A percentile compares a stretch with the other conserved stretches of the same genome.
Conservation (phyloP, 2,113 vertebrate genomes). For the Ceyx melanurus region DNA sequence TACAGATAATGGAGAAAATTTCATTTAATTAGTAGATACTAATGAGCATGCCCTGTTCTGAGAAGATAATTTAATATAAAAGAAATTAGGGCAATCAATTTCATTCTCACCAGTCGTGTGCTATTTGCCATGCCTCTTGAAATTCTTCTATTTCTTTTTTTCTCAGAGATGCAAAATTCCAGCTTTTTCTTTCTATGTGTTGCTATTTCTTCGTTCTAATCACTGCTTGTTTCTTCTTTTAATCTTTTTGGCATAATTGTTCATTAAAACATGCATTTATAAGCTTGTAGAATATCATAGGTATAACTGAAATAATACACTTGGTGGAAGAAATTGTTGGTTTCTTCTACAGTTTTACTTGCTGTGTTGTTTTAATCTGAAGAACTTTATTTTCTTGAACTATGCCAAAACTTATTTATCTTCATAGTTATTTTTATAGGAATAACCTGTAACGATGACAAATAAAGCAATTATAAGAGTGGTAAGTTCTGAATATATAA, state of each 20-base stretch:
- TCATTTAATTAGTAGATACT: background rate
- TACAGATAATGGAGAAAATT: background rate
- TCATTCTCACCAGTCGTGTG: background rate
- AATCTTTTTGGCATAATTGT: background rate
- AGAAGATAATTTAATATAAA: background rate
- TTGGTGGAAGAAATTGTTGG: background rate
- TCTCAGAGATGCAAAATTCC: background rate
- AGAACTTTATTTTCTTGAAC: background rate
- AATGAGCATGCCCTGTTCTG: background rate
- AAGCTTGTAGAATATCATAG: background rate
- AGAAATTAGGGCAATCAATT: background rate
- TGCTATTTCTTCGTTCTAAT: background rate
- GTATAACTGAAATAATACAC: background rate
- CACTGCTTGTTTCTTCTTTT: background rate
- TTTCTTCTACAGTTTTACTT: background rate
- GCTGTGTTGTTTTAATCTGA: background rate
- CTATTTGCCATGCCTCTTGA: background rate
- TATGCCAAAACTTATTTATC: background rate
- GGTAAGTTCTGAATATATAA: background rate
- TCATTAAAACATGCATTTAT: background rate
- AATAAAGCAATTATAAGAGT: background rate
- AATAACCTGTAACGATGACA: background rate
- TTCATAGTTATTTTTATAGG: background rate
- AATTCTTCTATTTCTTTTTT: background rate
- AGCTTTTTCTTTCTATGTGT: background rate